Percentiles rank a stretch among this genome's conserved stretches.
Conservation (phyloP, 2,888 invertebrate species). For the Pemphredon lugubris region DNA sequence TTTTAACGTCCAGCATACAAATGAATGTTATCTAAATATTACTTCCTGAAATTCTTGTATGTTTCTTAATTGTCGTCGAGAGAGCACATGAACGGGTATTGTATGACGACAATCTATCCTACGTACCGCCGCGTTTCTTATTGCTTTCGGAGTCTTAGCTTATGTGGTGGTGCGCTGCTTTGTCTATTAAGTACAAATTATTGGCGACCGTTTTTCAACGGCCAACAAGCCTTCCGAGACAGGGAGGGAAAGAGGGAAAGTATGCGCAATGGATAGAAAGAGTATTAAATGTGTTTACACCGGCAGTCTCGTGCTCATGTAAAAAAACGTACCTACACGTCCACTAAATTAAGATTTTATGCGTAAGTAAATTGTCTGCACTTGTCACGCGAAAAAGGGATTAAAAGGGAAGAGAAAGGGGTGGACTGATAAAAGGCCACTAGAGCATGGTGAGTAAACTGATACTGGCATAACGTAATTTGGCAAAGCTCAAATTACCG, state of each 20-base stretch:
- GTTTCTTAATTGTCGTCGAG: constrained; percentile 61
- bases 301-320: constrained; percentile 54
- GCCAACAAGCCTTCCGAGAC: constrained; percentile 46
- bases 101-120: constrained; percentile 53
- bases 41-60: constrained; percentile 66
- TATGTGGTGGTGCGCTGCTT: constrained; percentile 58
- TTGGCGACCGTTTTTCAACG: constrained; percentile 29
- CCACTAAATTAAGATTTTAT: constrained; percentile 48
- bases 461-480: constrained; percentile 63
- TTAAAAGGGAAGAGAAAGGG: constrained; percentile 34
- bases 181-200: constrained; percentile 63
- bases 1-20: constrained; percentile 63
- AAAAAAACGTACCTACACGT: constrained; percentile 44
- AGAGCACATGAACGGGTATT: constrained; percentile 67
- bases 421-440: constrained; percentile 51
- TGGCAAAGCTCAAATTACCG: constrained; percentile 47
- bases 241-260: constrained; percentile 11
- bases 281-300: constrained; percentile 54
- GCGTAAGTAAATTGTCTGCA: constrained; percentile 71
- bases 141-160: constrained; percentile 64
- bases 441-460: constrained; percentile 52
- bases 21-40: constrained; percentile 64
- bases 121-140: constrained; percentile 56
- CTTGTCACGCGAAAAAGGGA: constrained; percentile 25
- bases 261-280: constrained; percentile 48